Base-by-base conservation (phyloP, 2,888 invertebrate genomes). In the Ceratothoa steindachneri region DNA sequence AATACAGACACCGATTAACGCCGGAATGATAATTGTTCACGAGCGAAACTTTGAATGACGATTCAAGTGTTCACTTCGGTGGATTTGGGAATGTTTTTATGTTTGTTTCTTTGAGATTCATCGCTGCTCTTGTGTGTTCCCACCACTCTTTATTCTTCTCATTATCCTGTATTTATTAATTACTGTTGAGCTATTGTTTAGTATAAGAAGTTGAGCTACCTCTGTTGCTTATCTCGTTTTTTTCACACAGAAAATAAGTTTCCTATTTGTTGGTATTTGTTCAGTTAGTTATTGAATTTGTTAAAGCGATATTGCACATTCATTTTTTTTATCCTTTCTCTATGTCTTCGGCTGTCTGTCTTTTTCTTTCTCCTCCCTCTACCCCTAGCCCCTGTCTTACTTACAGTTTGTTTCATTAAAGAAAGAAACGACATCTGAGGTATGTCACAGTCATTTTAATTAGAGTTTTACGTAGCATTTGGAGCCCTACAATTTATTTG, bases 21-120 rank as follows among this genome's bases (percentile, higher is more conserved):
- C 19, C 19, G 60, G 60, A 60, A 60, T 60, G 60, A 60, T 60
- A 60, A 60, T 60, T 60, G 60, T 60, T 60, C 60, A 24, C 60
- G 27, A 24, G 24, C 60, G 60, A 60, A 60, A 41, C 41, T 41
- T 41, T 41, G 41, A 41, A 15, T 41, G 41, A 41, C 41, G 15
- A 41, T 41, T 41, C 7, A 15, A 41, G 41, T 41, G 41, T 41
- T 41, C 41, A n/a, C n/a, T n/a, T n/a, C n/a, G n/a, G n/a, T n/a
- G n/a, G n/a, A n/a, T n/a, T n/a, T n/a, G n/a, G n/a, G 41, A 41
- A 41, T 41, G 41, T 15, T 41, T 41, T 41, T 15, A 41, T 5
- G 41, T 5, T 9, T 9, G 41, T 41, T 15, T 41, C 41, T 41
- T 41, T 15, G 7, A 41, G 15, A 41, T 41, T 41, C n/a, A n/a